These are phyloP conservation scores for Sinelater perroti DNA, from an alignment of 2,888 invertebrate genomes.

Conservation along the genomic window DNA sequence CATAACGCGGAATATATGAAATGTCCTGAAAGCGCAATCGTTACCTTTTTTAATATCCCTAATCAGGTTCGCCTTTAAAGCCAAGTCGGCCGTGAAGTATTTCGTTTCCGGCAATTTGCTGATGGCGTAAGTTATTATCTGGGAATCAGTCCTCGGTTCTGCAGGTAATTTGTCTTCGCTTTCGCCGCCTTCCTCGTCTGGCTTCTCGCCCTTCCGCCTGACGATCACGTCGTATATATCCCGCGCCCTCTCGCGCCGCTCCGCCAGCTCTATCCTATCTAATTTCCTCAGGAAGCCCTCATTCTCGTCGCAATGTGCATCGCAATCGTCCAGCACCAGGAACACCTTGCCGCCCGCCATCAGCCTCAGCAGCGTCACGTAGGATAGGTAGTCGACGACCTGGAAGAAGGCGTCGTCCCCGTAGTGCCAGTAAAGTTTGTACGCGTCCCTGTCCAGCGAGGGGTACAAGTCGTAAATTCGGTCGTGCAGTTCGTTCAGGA, in stretches of 20 bases:
- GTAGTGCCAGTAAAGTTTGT: slow-evolving; percentile 48
- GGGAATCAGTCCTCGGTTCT: slow-evolving; percentile 29
- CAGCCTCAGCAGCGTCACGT: slow-evolving; percentile 41
- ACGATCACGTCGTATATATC: slow-evolving; percentile 49
- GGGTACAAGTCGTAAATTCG: slow-evolving; percentile 44
- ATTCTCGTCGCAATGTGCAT: slow-evolving; percentile 43
- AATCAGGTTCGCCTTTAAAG: slow-evolving; percentile 40
- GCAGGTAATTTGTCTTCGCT: slow-evolving; percentile 12
- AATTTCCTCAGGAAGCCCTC: slow-evolving; percentile 40
- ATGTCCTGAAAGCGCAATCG: too few species aligned
- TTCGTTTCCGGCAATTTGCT: slow-evolving; percentile 38
- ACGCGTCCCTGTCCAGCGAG: slow-evolving; percentile 33
- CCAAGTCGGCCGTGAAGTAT: slow-evolving; percentile 43
- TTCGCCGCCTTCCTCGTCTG: slow-evolving; percentile 9
- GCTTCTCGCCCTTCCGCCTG: slow-evolving; percentile 28
- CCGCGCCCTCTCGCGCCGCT: slow-evolving; percentile 38
- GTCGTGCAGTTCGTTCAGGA: slow-evolving; percentile 37
- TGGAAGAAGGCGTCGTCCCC: slow-evolving; percentile 41
- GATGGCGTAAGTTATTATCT: slow-evolving; percentile 43
- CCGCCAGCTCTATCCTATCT: slow-evolving; percentile 41
- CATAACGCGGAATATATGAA: too few species aligned
- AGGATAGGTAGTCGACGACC: slow-evolving; percentile 47
- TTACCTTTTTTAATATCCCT: slow-evolving; percentile 46
- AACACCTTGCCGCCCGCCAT: slow-evolving; percentile 43
- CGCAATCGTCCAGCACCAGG: slow-evolving; percentile 43